phyloP scores from a whole-genome alignment of 2,113 vertebrate species.

The Felis catus region F.catus_Fca126_mat1.0 CM031414.1:47568001-47568500 shows the following conservation, averaged over 20 bases:
- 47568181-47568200: neutral
- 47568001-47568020: neutral
- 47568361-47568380: neutral
- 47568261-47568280: neutral
- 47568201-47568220: neutral
- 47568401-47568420: neutral
- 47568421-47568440: neutral
- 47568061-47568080: neutral
- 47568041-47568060: neutral
- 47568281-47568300: neutral
- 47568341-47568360: neutral
- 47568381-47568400: neutral
- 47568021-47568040: neutral
- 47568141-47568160: neutral
- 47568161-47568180: neutral
- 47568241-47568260: neutral
- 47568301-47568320: fast-evolving
- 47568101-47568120: neutral
- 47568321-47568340: neutral
- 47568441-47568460: neutral
- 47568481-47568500: neutral
- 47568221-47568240: neutral
- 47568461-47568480: neutral
- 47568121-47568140: neutral
- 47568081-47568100: neutral